Base-by-base conservation (phyloP, 1,140 invertebrate genomes). In the Amphibalanus amphitrite region DNA sequence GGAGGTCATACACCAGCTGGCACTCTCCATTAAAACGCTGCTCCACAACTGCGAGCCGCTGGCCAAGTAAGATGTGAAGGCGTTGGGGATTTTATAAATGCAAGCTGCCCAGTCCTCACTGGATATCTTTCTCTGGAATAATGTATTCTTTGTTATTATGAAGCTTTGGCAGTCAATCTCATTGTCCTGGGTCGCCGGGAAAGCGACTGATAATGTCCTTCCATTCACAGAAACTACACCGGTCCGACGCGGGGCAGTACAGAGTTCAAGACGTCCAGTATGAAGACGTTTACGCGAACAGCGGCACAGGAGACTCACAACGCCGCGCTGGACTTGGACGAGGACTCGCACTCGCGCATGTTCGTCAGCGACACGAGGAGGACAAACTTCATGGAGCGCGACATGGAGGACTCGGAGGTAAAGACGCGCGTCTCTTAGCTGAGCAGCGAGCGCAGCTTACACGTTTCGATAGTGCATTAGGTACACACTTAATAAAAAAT, bases 41-140 rank as follows among this genome's bases (percentile, higher is more conserved):
- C 89, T 98, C 15, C 95, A 93, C 77, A 97, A 98, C 80, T 95
- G 93, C 77, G 96, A 99, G 82, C 90, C 91, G 69, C 82, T 98
- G 28, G 91, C 94, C 8, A 95, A 97, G 93, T 94, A 84, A 83
- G 80, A 17, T 17, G n/a, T n/a, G n/a, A n/a, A n/a, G n/a, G n/a
- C n/a, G n/a, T n/a, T n/a, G n/a, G n/a, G n/a, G n/a, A n/a, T n/a
- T n/a, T n/a, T n/a, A n/a, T n/a, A n/a, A n/a, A n/a, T n/a, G n/a
- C n/a, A n/a, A n/a, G n/a, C n/a, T n/a, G n/a, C n/a, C n/a, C n/a
- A n/a, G n/a, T n/a, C n/a, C n/a, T n/a, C n/a, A n/a, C n/a, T n/a
- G n/a, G n/a, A n/a, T n/a, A n/a, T n/a, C n/a, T n/a, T n/a, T n/a
- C n/a, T 65, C 25, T 25, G 25, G 64, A 65, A 65, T 59, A 68